Conservation (phyloP, 2,797 vertebrate species). For the Melanogrammus aeglefinus region DNA sequence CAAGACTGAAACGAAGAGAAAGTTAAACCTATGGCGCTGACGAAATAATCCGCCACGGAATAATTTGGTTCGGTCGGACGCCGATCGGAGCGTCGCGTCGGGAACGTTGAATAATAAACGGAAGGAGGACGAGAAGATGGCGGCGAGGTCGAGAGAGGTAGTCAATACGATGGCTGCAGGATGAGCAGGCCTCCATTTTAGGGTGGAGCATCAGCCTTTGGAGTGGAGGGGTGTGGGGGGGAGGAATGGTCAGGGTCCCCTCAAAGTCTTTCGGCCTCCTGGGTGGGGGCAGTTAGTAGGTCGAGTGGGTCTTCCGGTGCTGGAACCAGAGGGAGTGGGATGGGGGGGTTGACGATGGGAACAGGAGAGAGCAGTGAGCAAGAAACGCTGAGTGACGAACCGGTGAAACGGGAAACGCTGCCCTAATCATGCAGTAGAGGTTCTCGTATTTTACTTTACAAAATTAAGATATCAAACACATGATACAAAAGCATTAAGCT, state of each 20-base stretch:
- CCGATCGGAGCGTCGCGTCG: neutral
- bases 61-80: neutral
- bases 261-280: conserved; percentile 59
- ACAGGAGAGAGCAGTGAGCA: conserved; percentile 21
- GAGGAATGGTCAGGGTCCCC: conserved; percentile 54
- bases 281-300: conserved; percentile 60
- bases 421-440: neutral
- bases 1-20: neutral
- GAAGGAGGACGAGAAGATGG: conserved; percentile 13
- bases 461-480: neutral
- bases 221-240: neutral
- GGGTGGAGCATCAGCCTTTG: conserved; percentile 27
- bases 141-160: conserved; percentile 9
- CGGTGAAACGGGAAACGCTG: neutral
- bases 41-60: neutral
- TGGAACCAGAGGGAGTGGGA: conserved; percentile 41
- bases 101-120: neutral
- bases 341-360: conserved; percentile 20
- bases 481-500: neutral
- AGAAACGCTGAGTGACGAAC: neutral
- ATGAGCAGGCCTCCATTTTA: conserved; percentile 25
- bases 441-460: neutral
- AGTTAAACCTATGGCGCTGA: neutral
- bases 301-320: conserved; percentile 63
- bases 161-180: conserved; percentile 15